A percentile compares a stretch with the other conserved stretches of the same genome.
Evolutionary conservation across 2,113 vertebrate species (phyloP).

Genomic region (Bujurquina vittata): DNA sequence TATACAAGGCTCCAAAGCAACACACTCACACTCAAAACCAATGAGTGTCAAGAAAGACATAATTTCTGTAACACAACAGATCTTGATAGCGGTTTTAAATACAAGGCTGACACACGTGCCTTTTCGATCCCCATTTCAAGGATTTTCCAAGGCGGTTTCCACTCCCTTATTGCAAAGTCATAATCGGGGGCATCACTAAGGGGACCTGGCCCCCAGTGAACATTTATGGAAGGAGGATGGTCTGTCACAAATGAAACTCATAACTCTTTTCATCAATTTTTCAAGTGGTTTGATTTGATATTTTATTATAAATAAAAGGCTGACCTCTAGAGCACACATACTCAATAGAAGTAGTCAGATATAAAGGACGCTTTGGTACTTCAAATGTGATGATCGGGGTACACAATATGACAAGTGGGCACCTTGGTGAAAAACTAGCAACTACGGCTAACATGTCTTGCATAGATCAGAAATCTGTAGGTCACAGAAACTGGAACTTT

Average conservation of each 20-base stretch:
- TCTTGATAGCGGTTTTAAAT: neutral
- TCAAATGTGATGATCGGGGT: neutral
- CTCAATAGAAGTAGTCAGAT: fast-evolving
- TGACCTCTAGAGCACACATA: neutral
- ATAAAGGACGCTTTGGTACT: neutral
- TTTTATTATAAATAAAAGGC: neutral
- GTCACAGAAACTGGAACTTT: neutral
- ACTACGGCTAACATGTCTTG: fast-evolving
- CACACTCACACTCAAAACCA: neutral
- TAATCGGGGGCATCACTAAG: neutral
- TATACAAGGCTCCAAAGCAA: too few relatives aligned
- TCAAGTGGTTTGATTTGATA: neutral
- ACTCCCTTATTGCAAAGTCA: neutral
- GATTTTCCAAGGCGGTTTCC: neutral
- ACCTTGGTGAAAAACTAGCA: neutral
- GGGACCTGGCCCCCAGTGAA: neutral
- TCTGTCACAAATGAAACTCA: neutral
- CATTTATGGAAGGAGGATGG: neutral
- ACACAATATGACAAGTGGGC: neutral
- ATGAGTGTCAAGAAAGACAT: neutral
- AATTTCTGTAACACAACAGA: neutral
- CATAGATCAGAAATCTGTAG: neutral
- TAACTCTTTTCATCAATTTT: too few relatives aligned
- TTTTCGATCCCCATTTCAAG: neutral
- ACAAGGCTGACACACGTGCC: neutral